Evolutionary conservation across 2,888 invertebrate genomes (phyloP).

Genomic region (Anticlea derivata): DNA sequence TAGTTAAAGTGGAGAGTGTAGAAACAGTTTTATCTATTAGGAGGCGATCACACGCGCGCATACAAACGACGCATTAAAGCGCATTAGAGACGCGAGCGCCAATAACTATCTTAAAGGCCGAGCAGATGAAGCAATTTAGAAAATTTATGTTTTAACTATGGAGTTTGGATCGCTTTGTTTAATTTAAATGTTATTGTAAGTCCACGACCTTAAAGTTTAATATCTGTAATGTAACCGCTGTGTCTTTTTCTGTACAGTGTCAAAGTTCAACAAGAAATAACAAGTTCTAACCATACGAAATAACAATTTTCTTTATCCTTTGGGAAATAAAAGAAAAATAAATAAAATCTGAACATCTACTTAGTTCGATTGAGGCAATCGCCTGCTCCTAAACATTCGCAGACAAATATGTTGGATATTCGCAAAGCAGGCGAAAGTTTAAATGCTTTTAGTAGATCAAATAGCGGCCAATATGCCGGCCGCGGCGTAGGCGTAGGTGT

Average conservation of each 20-base stretch:
- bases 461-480: constrained; percentile 42
- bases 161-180: background rate
- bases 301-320: no score
- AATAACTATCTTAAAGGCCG: constrained; percentile 67
- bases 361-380: background rate
- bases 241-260: no score
- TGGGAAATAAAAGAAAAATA: no score
- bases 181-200: background rate
- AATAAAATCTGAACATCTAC: background rate
- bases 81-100: constrained; percentile 39
- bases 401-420: background rate
- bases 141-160: constrained; percentile 44
- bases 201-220: background rate
- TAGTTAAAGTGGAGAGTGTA: constrained; percentile 39
- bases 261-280: no score
- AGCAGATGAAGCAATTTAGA: constrained; percentile 68
- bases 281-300: no score
- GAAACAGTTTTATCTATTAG: constrained; percentile 57
- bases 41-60: constrained; percentile 66
- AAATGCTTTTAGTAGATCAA: constrained; percentile 51
- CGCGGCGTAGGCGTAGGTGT: constrained; percentile 27
- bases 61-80: constrained; percentile 70
- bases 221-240: no score
- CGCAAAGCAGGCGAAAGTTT: constrained; percentile 36
- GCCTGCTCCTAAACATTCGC: background rate